Base-by-base conservation (phyloP, 1,140 invertebrate genomes). In the Anoplophora glabripennis region DNA sequence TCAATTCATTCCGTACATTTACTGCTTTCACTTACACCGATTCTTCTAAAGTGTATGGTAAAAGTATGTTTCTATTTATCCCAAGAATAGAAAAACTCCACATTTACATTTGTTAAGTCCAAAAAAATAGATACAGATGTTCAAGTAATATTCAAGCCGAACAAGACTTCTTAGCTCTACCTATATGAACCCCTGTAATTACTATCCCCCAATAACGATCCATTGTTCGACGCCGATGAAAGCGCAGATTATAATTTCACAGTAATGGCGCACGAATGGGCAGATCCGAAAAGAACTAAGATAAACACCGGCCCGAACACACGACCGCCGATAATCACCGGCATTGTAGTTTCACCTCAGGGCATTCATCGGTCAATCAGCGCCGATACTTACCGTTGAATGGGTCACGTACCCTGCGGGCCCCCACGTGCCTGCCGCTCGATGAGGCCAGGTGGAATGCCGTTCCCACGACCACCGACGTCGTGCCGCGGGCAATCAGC, bases 321-420 rank as follows among this genome's bases (percentile, higher is more conserved):
- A 61, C 63, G 66, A 60, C 59, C 53, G 37, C 53, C 60, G 59
- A 67, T 68, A 67, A 70, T 65, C 67, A 68, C 63, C 62, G 60
- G 60, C 61, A 64, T 67, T 69, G 65, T 66, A 53, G 38, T 53
- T 35, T 51, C 59, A 66, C 68, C 68, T 68, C 62, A 52, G 66
- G 64, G 56, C 51, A 70, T 68, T 68, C 62, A 66, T 45, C 64
- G 68, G 66, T 70, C 68, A 68, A 70, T 70, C 68, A 70, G 59
- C 49, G 45, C 40, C 66, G 59, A 70, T 70, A 70, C 64, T 70
- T 68, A 68, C 62, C 63, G 66, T 65, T 65, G 66, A 65, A 68
- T 60, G 35, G 62, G 63, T 64, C 68, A 65, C 68, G 68, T 70
- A 66, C 34, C 64, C 59, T 47, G 45, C 37, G 37, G 46, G 28